Conservation (phyloP, 2,113 vertebrate genomes). For the Martes martes region DNA sequence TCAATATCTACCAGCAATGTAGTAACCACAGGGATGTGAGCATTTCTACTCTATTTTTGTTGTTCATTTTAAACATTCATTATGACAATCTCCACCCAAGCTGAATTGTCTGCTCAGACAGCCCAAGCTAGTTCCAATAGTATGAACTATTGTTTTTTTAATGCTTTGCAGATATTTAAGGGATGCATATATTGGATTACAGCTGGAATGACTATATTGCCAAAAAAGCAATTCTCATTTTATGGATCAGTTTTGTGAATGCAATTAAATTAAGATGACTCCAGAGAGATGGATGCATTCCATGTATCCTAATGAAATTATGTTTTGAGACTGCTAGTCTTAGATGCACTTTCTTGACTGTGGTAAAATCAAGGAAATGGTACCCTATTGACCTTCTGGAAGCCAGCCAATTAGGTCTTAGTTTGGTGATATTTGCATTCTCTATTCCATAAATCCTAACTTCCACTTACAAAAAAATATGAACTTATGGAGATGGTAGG, state of each 20-base stretch:
- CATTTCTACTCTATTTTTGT: not conserved
- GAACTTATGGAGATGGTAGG: not conserved
- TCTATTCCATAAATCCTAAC: not conserved
- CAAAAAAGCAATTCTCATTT: slow-evolving; percentile 52
- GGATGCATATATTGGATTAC: not conserved
- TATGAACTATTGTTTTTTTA: not conserved
- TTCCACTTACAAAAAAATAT: not conserved
- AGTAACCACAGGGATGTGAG: not conserved
- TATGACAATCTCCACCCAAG: not conserved
- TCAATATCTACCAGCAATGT: not conserved
- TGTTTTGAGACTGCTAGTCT: not conserved
- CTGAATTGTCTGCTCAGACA: not conserved
- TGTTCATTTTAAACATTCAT: not conserved
- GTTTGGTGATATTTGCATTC: not conserved
- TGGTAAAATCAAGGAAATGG: slow-evolving; percentile 14
- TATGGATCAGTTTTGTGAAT: slow-evolving; percentile 31
- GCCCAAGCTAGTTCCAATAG: not conserved
- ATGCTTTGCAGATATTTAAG: not conserved
- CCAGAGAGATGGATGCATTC: not conserved
- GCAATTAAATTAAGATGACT: slow-evolving; percentile 39
- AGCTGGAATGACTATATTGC: not conserved
- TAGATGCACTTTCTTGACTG: not conserved
- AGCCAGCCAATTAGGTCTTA: not conserved
- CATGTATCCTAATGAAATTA: slow-evolving; percentile 49
- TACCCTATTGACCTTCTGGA: not conserved